Conservation (phyloP, 2,888 invertebrate genomes). For the Asteroscopus sphinx region DNA sequence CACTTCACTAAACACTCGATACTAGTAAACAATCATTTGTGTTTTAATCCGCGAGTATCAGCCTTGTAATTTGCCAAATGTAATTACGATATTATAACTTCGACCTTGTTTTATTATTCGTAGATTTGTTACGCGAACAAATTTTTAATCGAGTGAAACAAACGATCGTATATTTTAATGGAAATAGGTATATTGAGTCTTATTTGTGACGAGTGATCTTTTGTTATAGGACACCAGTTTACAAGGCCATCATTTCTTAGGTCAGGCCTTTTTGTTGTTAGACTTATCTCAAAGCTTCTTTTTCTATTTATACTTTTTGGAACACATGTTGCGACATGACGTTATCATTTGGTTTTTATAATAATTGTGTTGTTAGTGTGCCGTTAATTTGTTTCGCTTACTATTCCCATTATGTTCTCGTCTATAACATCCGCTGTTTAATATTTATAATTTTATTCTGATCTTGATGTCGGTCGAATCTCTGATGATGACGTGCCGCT, state of each 20-base stretch:
- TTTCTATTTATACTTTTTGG: constrained; percentile 56
- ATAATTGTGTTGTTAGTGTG: constrained; percentile 72
- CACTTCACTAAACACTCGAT: neutral
- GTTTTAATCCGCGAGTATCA: no score
- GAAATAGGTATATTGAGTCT: constrained; percentile 1
- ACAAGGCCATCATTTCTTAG: constrained; percentile 88
- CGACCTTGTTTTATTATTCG: neutral
- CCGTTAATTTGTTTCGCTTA: constrained; percentile 60
- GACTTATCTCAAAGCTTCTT: constrained; percentile 76
- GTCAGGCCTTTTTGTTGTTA: constrained; percentile 82
- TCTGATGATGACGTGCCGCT: constrained; percentile 15
- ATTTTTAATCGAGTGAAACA: neutral
- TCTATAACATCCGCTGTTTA: constrained; percentile 55
- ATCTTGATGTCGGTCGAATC: constrained; percentile 24
- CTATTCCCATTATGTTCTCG: constrained; percentile 38
- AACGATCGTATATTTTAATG: neutral
- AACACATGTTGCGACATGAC: constrained; percentile 81
- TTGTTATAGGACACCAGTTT: constrained; percentile 89
- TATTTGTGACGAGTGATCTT: constrained; percentile 69
- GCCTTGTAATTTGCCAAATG: no score
- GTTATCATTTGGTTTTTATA: constrained; percentile 68
- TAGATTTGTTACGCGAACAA: neutral
- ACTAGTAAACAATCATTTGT: neutral
- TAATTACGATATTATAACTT: neutral
- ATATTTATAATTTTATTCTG: constrained; percentile 30